Base-by-base conservation (phyloP, 2,888 invertebrate genomes). In the Cancer borealis region DNA sequence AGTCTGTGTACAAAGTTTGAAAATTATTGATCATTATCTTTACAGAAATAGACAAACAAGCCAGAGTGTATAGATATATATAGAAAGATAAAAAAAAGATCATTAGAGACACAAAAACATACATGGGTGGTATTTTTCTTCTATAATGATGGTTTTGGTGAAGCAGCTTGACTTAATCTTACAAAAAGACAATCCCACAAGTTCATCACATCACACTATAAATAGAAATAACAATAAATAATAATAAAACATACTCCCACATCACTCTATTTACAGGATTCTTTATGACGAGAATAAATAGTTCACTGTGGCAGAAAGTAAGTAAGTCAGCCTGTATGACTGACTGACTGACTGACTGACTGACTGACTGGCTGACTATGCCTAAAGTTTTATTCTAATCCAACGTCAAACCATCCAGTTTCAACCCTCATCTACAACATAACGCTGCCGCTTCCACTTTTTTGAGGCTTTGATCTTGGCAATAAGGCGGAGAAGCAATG, bases 321-420 rank as follows among this genome's bases (percentile, higher is more conserved):
- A 1, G 39, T 39, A 39, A 39, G 39, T 39, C 0, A 39, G 39
- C 39, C 39, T 39, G 39, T 39, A 39, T 39, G 39, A 39, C 39
- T 39, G 39, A 39, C 39, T 39, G 39, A 39, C 39, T 39, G 39
- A 39, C 39, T 39, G 39, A 2, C 21, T 21, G 17, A 39, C 39
- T 39, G 39, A 39, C 39, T 39, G 39, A 2, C 21, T 21, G 17
- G 17, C 60, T 17, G 26, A 26, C 26, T 73, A 73, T 10, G 73
- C 73, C 73, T 73, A 10, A 73, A 21, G 73, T 73, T 26, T n/a
- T n/a, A 73, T 73, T 73, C n/a, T 73, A 73, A 73, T 73, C 73
- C n/a, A 26, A 73, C 73, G 10, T 10, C n/a, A 26, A 3, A 73
- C 26, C 73, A 26, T 26, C 10, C 21, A 26, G 73, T 73, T 73